These are phyloP conservation scores for Idaea straminata DNA, from an alignment of 2,888 invertebrate genomes.

Conservation along the genomic window DNA sequence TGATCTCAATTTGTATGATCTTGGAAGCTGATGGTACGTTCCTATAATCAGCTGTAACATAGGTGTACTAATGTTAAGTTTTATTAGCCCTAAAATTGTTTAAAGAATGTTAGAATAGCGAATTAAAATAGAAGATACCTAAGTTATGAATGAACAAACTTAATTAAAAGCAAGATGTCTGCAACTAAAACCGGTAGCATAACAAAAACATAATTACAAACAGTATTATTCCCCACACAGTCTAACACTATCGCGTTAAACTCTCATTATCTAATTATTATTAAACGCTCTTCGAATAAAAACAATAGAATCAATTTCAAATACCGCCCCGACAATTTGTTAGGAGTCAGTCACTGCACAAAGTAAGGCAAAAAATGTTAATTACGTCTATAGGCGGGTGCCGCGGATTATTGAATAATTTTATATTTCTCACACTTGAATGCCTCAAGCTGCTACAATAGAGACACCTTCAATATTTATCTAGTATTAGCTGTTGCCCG, in stretches of 20 bases:
- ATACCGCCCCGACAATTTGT: constrained; percentile 33
- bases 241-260: constrained; percentile 21
- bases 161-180: constrained; percentile 3
- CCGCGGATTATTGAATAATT: background rate
- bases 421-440: background rate
- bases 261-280: constrained; percentile 30
- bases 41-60: no score
- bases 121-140: no score
- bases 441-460: background rate
- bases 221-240: constrained; percentile 20
- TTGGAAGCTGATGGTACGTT: background rate
- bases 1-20: background rate
- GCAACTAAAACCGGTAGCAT: background rate
- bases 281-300: constrained; percentile 24
- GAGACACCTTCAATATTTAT: no score
- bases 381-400: background rate
- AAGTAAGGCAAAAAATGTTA: background rate
- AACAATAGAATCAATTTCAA: constrained; percentile 31
- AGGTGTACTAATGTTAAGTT: no score
- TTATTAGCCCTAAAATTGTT: no score
- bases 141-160: no score
- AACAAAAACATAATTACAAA: constrained; percentile 19
- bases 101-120: no score
- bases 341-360: background rate
- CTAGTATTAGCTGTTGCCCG: no score